Percentiles rank a stretch among this genome's conserved stretches.
Evolutionary conservation across 2,797 vertebrate genomes (phyloP).

Genomic region (Enteromius mattozi): DNA sequence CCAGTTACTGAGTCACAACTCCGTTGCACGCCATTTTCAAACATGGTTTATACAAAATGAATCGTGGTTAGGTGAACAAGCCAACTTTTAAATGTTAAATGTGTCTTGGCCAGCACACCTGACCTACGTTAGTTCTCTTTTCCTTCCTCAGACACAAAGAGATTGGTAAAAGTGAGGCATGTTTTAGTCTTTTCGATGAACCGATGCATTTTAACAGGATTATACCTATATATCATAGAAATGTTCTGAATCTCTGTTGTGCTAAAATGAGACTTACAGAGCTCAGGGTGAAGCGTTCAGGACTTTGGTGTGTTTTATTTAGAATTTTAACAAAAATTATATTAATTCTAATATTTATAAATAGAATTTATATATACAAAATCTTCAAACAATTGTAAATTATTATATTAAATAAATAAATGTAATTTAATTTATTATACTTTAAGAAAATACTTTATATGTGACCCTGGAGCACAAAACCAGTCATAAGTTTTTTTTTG

Average conservation of each 20-base stretch:
- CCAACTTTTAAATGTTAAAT: slow-evolving; percentile 16
- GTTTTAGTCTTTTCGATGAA: slow-evolving; percentile 3
- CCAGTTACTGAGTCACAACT: slow-evolving; percentile 21
- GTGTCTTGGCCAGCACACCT: not conserved
- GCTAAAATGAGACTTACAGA: not conserved
- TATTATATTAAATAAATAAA: not conserved
- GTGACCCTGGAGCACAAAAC: too few relatives aligned
- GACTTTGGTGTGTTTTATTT: not conserved
- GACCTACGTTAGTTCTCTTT: not conserved
- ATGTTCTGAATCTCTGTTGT: not conserved
- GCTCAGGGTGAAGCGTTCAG: not conserved
- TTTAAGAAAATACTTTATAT: not conserved
- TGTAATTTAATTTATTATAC: not conserved
- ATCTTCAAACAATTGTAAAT: not conserved
- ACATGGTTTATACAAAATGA: not conserved
- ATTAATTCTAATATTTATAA: not conserved
- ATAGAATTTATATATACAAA: not conserved
- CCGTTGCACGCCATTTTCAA: slow-evolving; percentile 2
- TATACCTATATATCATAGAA: not conserved
- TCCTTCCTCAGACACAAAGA: not conserved
- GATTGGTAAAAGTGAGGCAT: not conserved
- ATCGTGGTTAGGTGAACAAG: not conserved
- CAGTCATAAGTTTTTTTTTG: too few relatives aligned
- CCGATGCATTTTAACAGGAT: not conserved
- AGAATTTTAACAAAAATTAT: not conserved